Percentiles rank a stretch among this genome's conserved stretches.
These are phyloP conservation scores for Butastur rufipennis DNA, from an alignment of 2,113 vertebrate species.

Conservation along the genomic window DNA sequence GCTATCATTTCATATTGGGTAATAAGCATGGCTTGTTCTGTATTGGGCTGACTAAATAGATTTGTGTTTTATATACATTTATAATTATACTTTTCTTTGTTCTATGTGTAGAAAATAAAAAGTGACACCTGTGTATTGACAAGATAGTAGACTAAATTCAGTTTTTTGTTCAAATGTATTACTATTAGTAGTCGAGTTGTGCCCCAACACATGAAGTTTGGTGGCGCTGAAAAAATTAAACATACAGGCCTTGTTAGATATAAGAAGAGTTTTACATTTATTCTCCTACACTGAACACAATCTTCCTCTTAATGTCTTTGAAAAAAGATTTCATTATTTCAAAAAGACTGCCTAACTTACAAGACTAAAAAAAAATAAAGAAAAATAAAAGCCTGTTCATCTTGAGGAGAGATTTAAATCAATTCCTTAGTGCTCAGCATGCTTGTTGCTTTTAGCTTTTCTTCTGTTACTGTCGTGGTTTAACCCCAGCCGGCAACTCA, in stretches of 20 bases:
- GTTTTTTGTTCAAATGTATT: background rate
- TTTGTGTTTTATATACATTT: background rate
- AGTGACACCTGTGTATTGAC: background rate
- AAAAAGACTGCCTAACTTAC: background rate
- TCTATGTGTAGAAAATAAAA: background rate
- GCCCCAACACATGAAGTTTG: background rate
- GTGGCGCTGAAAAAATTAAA: constrained; percentile 19
- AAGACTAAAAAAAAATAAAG: background rate
- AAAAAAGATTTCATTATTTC: constrained; percentile 51
- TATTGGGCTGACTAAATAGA: background rate
- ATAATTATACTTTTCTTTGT: background rate
- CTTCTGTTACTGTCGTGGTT: background rate
- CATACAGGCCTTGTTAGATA: background rate
- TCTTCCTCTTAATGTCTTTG: constrained; percentile 41
- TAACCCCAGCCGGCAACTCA: background rate
- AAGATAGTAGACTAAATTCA: background rate
- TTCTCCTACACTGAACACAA: constrained; percentile 21
- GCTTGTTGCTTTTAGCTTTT: constrained; percentile 20
- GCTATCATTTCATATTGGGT: background rate
- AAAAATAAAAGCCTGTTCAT: background rate
- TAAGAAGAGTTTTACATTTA: constrained; percentile 30
- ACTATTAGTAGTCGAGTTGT: background rate
- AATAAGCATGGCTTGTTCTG: background rate
- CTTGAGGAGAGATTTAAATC: constrained; percentile 7
- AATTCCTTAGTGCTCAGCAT: background rate